Percentiles rank a stretch among this genome's conserved stretches.
Evolutionary conservation across 2,113 vertebrate species (phyloP).

Genomic region (Festucalex cinctus): DNA sequence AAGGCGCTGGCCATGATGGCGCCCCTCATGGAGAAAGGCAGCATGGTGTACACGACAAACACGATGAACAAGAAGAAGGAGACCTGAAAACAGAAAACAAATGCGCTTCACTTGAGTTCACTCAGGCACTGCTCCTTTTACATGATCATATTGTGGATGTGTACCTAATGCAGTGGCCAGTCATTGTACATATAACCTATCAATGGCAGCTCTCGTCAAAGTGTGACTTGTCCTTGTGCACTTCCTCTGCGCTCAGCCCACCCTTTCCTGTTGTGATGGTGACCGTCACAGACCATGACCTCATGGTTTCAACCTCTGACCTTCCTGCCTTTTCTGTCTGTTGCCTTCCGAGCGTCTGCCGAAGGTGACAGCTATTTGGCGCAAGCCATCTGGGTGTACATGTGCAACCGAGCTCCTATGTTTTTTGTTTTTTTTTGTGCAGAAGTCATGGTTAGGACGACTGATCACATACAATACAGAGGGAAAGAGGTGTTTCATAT

Average conservation of each 20-base stretch:
- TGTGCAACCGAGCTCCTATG: background rate
- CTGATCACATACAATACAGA: background rate
- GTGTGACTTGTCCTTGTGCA: constrained; percentile 28
- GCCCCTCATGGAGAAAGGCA: constrained; percentile 94
- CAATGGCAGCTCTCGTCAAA: background rate
- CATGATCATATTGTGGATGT: too few relatives aligned
- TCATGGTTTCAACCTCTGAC: constrained; percentile 35
- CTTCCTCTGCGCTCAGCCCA: constrained; percentile 37
- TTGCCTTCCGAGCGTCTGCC: constrained; percentile 44
- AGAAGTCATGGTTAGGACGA: constrained; percentile 23
- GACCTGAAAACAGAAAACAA: constrained; percentile 72
- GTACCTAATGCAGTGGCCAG: too few relatives aligned
- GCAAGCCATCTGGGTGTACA: background rate
- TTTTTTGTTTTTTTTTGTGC: background rate
- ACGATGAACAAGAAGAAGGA: constrained; percentile 98
- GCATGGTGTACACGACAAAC: constrained; percentile 98
- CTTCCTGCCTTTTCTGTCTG: constrained; percentile 43
- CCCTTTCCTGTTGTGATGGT: constrained; percentile 60
- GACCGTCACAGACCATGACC: constrained; percentile 14
- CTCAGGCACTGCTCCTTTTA: too few relatives aligned
- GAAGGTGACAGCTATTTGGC: background rate
- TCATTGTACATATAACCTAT: background rate
- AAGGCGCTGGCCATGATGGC: constrained; percentile 88
- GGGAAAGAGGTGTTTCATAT: constrained; percentile 26
- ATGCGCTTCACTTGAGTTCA: too few relatives aligned